A percentile compares a stretch with the other conserved stretches of the same genome.
phyloP scores from a whole-genome alignment of 2,888 invertebrate genomes.

The Metellina segmentata region DNA sequence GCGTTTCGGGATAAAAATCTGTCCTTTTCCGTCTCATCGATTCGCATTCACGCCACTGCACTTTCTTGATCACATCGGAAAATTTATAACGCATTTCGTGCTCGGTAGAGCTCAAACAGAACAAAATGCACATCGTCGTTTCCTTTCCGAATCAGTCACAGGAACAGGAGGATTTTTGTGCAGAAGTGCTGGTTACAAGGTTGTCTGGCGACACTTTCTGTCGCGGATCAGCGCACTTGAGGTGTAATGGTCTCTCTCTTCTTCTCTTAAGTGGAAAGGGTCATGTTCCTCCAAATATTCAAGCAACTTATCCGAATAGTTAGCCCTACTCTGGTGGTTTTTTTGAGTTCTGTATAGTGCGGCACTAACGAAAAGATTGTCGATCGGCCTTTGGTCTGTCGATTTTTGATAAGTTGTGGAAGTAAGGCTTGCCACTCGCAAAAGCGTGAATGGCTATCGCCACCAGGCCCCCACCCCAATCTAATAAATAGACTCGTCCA shows the following conservation, averaged over 20 bases:
- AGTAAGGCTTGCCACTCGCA: no score
- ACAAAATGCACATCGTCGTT: background rate
- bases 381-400: no score
- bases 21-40: background rate
- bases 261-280: no score
- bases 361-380: no score
- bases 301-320: no score
- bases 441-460: no score
- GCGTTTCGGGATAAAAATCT: background rate
- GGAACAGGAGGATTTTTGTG: background rate
- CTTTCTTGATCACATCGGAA: conserved; percentile 16
- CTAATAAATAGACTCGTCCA: no score
- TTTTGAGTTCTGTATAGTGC: no score
- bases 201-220: conserved; percentile 9
- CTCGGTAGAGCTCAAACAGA: conserved; percentile 19
- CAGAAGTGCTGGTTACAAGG: background rate
- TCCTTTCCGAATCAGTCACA: background rate
- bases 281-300: no score
- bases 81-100: conserved; percentile 22
- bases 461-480: no score
- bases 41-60: background rate
- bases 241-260: background rate
- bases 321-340: no score
- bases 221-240: background rate
- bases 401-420: no score